Conservation (phyloP, 1,140 invertebrate genomes). For the Goniozus legneri region DNA sequence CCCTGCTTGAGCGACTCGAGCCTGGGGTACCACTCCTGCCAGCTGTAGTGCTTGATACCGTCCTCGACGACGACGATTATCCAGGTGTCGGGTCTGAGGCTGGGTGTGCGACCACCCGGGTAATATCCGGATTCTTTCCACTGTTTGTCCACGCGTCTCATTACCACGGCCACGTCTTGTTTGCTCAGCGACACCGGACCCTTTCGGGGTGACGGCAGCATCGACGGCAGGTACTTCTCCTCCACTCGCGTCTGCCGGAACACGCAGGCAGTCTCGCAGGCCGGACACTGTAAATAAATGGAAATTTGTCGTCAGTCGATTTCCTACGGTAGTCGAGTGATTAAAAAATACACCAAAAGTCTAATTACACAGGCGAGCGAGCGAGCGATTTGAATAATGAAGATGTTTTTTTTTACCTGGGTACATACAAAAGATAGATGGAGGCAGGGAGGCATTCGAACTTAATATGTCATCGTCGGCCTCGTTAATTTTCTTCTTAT, state of each 20-base stretch:
- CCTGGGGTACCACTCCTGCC: conserved; percentile 46
- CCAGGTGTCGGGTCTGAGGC: conserved; percentile 37
- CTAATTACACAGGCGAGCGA: no score
- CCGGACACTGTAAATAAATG: conserved; percentile 38
- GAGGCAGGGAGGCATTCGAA: no score
- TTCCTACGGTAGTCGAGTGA: no score
- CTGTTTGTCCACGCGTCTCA: conserved; percentile 32
- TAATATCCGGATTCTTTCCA: conserved; percentile 43
- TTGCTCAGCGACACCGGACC: conserved; percentile 33
- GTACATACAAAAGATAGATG: no score
- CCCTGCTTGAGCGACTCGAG: conserved; percentile 42
- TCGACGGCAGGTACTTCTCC: conserved; percentile 44
- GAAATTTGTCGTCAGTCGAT: background rate
- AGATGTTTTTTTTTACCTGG: no score
- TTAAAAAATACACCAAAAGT: no score
- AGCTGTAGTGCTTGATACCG: conserved; percentile 44
- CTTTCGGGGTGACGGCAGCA: conserved; percentile 42
- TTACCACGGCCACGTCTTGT: conserved; percentile 42
- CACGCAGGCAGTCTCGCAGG: conserved; percentile 39
- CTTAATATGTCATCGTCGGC: no score
- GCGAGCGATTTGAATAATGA: no score
- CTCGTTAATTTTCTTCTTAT: no score
- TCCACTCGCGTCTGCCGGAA: conserved; percentile 31
- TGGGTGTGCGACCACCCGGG: conserved; percentile 28
- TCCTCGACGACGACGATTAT: conserved; percentile 41